Conservation (phyloP, 2,113 vertebrate species). For the Perca schrenkii region DNA sequence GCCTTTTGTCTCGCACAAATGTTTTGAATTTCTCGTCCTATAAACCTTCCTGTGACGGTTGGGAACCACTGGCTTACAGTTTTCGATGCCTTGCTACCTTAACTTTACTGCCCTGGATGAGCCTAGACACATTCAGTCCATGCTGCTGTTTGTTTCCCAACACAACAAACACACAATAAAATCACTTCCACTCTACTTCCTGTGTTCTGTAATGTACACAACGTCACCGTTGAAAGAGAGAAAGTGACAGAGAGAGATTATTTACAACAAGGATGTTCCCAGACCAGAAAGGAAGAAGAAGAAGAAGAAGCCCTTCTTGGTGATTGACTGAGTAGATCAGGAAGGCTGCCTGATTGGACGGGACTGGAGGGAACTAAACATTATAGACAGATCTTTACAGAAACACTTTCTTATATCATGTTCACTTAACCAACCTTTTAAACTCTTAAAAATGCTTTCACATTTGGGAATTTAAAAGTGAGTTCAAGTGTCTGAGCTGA, state of each 20-base stretch:
- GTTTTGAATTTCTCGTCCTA: too few relatives aligned
- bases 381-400: not conserved
- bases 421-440: too few relatives aligned
- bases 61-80: conserved; percentile 25
- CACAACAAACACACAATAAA: not conserved
- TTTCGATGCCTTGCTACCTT: not conserved
- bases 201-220: conserved; percentile 26
- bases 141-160: too few relatives aligned
- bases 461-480: too few relatives aligned
- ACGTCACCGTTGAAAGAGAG: conserved; percentile 22
- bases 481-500: too few relatives aligned
- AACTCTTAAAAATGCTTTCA: too few relatives aligned
- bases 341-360: conserved; percentile 52
- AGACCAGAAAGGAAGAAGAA: conserved; percentile 28
- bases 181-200: conserved; percentile 28
- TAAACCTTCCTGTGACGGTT: too few relatives aligned
- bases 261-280: conserved; percentile 67
- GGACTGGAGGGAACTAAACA: not conserved
- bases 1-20: too few relatives aligned
- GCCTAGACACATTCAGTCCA: conserved; percentile 18
- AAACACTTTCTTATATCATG: too few relatives aligned
- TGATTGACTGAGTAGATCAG: conserved; percentile 60
- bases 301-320: conserved; percentile 67
- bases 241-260: conserved; percentile 25
- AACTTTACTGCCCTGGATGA: not conserved